phyloP scores from a whole-genome alignment of 1,140 invertebrate genomes.

The Zaprionus inermis region DNA sequence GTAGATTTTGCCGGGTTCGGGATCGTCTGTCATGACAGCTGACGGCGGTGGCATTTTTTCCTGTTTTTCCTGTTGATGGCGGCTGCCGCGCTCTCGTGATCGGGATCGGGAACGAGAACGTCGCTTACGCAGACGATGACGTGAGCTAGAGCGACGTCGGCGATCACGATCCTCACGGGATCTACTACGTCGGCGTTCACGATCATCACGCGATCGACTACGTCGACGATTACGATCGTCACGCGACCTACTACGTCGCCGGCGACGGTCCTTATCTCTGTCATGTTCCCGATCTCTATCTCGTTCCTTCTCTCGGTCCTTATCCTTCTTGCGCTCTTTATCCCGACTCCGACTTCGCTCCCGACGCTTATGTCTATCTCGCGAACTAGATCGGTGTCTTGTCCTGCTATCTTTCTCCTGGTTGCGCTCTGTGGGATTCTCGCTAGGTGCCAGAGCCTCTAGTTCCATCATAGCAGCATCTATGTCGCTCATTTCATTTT shows the following conservation, averaged over 20 bases:
- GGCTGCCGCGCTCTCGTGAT: constrained; percentile 60
- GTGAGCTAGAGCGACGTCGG: constrained; percentile 66
- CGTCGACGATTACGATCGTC: constrained; percentile 39
- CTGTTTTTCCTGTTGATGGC: constrained; percentile 30
- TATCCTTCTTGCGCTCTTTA: constrained; percentile 45
- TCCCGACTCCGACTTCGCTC: constrained; percentile 49
- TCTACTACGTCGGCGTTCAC: constrained; percentile 68
- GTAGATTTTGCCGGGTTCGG: constrained; percentile 92
- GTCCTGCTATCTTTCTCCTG: constrained; percentile 64
- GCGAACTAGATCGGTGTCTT: constrained; percentile 59
- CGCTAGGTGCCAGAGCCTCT: constrained; percentile 92
- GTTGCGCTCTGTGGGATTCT: constrained; percentile 59
- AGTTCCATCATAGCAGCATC: constrained; percentile 95
- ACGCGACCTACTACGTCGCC: constrained; percentile 43
- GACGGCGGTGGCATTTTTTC: constrained; percentile 73
- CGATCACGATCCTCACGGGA: constrained; percentile 64
- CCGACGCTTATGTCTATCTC: constrained; percentile 47
- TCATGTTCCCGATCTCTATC: constrained; percentile 21
- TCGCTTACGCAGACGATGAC: constrained; percentile 68
- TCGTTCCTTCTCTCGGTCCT: constrained; percentile 3
- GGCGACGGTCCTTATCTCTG: constrained; percentile 53
- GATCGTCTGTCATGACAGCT: constrained; percentile 86
- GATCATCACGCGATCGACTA: constrained; percentile 52
- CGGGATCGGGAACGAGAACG: constrained; percentile 25
- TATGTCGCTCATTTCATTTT: constrained; percentile 84